These are phyloP conservation scores for Embiotoca jacksoni DNA, from an alignment of 2,113 vertebrate genomes.

Conservation along the genomic window DNA sequence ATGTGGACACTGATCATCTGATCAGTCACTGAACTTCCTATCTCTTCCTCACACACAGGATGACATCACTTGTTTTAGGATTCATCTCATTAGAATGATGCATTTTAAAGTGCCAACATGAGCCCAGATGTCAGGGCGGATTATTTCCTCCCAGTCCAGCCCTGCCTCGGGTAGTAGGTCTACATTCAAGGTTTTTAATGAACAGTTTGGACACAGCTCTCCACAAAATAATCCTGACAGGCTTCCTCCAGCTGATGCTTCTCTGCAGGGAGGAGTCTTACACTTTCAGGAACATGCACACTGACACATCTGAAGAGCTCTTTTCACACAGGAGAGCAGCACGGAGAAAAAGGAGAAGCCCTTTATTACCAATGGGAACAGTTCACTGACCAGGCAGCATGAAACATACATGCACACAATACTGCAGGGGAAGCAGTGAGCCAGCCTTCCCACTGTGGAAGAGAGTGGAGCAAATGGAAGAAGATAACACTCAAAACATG, in stretches of 20 bases:
- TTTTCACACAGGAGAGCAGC: not conserved
- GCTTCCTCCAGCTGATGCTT: not conserved
- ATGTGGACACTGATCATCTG: too few species aligned
- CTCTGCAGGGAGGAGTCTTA: not conserved
- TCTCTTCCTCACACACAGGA: too few species aligned
- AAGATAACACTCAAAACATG: constrained; percentile 19
- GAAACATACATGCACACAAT: constrained; percentile 49
- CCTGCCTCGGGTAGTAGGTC: too few species aligned
- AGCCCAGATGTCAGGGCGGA: too few species aligned
- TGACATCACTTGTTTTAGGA: too few species aligned
- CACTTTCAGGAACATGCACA: not conserved
- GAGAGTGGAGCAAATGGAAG: constrained; percentile 26
- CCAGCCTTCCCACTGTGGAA: not conserved
- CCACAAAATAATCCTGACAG: constrained; percentile 31
- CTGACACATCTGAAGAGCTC: constrained; percentile 1
- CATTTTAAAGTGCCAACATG: too few species aligned
- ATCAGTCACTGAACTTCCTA: too few species aligned
- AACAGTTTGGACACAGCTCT: constrained; percentile 32
- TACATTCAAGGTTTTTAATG: not conserved
- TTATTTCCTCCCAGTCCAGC: too few species aligned
- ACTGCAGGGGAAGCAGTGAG: constrained; percentile 51
- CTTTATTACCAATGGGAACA: constrained; percentile 3
- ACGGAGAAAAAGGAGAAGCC: constrained; percentile 3
- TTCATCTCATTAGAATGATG: too few species aligned
- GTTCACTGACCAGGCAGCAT: not conserved